Percentiles rank a stretch among this genome's conserved stretches.
Conservation (phyloP, 2,797 vertebrate species). For the Poeciliopsis gracilis region DNA sequence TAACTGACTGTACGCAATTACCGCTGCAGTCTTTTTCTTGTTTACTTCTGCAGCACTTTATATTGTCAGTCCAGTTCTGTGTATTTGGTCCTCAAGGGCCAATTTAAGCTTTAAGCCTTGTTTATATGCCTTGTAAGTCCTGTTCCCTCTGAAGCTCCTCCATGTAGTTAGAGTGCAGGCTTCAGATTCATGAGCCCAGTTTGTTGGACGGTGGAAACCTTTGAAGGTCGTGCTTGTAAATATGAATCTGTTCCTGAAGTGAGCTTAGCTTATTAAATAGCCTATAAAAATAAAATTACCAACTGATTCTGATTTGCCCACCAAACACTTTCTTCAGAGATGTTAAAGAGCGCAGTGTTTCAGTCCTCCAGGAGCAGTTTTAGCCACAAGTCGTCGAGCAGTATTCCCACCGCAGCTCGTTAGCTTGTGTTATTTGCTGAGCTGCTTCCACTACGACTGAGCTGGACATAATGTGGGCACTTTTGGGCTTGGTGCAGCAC, state of each 20-base stretch:
- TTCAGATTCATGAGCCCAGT: constrained; percentile 20
- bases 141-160: constrained; percentile 42
- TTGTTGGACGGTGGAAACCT: constrained; percentile 17
- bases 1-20: background rate
- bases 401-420: constrained; percentile 71
- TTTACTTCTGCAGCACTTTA: constrained; percentile 57
- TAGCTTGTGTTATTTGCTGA: constrained; percentile 57
- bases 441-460: constrained; percentile 36
- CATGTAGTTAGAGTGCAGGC: constrained; percentile 25
- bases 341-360: constrained; percentile 34
- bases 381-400: constrained; percentile 45
- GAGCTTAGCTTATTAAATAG: constrained; percentile 52
- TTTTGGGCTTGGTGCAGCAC: constrained; percentile 35
- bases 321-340: constrained; percentile 48
- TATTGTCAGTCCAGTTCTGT: constrained; percentile 42
- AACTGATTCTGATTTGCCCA: constrained; percentile 30
- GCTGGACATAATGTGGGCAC: constrained; percentile 24
- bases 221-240: constrained; percentile 41
- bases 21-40: constrained; percentile 38
- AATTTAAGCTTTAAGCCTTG: constrained; percentile 42
- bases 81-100: constrained; percentile 45
- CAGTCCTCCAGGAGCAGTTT: constrained; percentile 61
- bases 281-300: constrained; percentile 48
- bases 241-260: constrained; percentile 58
- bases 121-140: constrained; percentile 41